A percentile compares a stretch with the other conserved stretches of the same genome.
Evolutionary conservation across 2,113 vertebrate species (phyloP).

Genomic region (Pipa parva): DNA sequence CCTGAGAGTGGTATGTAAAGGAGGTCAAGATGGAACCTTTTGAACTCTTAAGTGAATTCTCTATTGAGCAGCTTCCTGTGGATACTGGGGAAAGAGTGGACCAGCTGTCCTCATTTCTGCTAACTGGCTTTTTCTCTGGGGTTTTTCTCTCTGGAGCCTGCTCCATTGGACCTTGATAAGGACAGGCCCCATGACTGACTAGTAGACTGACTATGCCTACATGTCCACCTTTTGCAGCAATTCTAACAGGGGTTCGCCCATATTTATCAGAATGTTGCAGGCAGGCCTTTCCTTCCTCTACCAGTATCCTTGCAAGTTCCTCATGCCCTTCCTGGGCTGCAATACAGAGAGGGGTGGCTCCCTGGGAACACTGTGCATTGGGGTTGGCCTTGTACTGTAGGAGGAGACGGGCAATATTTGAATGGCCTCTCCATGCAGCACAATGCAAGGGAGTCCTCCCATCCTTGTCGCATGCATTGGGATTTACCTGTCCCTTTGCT

Average conservation of each 20-base stretch:
- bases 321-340: slow-evolving; percentile 68
- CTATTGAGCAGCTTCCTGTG: slow-evolving; percentile 49
- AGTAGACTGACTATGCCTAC: slow-evolving; percentile 60
- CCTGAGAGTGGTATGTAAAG: slow-evolving; percentile 65
- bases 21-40: slow-evolving; percentile 49
- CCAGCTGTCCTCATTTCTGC: slow-evolving; percentile 32
- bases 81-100: slow-evolving; percentile 38
- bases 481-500: slow-evolving; percentile 57
- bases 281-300: slow-evolving; percentile 61
- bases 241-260: slow-evolving; percentile 64
- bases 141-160: slow-evolving; percentile 38
- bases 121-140: slow-evolving; percentile 15
- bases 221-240: slow-evolving; percentile 65
- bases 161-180: slow-evolving; percentile 47
- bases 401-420: slow-evolving; percentile 52
- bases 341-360: slow-evolving; percentile 69
- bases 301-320: slow-evolving; percentile 61
- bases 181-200: slow-evolving; percentile 60
- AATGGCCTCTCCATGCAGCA: slow-evolving; percentile 69
- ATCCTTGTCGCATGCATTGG: slow-evolving; percentile 64
- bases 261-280: slow-evolving; percentile 64
- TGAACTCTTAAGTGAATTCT: slow-evolving; percentile 64
- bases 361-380: slow-evolving; percentile 61
- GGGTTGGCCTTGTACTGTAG: slow-evolving; percentile 53
- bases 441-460: slow-evolving; percentile 67